These are phyloP conservation scores for Gasterosteus nipponicus DNA, from an alignment of 2,113 vertebrate species.

Conservation along the genomic window DNA sequence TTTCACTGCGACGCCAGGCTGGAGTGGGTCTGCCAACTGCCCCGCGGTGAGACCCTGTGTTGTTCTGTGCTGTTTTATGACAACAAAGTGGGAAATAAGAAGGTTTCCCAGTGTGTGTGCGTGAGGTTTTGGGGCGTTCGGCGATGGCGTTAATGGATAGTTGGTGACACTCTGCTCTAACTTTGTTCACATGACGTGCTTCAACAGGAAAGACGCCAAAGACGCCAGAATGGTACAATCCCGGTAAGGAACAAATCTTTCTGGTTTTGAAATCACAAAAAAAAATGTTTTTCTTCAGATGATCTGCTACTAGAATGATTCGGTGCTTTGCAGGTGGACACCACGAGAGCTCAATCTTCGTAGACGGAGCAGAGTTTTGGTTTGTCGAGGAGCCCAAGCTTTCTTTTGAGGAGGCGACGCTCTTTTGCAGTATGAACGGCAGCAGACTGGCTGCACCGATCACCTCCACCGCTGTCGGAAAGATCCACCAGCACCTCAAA, in stretches of 20 bases:
- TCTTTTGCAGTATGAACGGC: constrained; percentile 84
- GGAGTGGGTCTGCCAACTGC: constrained; percentile 96
- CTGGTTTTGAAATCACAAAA: neutral
- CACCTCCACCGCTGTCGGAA: constrained; percentile 66
- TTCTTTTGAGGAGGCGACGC: constrained; percentile 85
- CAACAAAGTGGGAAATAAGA: neutral
- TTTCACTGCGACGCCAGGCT: constrained; percentile 91
- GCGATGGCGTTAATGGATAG: neutral
- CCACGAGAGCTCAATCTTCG: constrained; percentile 84
- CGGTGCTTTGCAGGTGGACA: constrained; percentile 77
- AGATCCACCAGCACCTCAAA: constrained; percentile 55
- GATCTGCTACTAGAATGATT: neutral
- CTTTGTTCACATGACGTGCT: constrained; percentile 21
- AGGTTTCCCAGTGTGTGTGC: neutral
- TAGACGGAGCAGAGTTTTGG: constrained; percentile 93
- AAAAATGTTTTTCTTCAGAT: neutral
- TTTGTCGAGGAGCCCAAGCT: constrained; percentile 85
- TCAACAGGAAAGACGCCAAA: constrained; percentile 83
- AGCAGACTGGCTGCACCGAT: constrained; percentile 86
- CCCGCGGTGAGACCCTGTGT: constrained; percentile 83
- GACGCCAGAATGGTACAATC: constrained; percentile 92
- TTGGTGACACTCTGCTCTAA: neutral
- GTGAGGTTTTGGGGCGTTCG: neutral
- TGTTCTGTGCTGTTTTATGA: neutral
- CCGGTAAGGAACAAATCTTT: constrained; percentile 81